Conservation (phyloP, 2,888 invertebrate genomes). For the Teleiodes luculella region DNA sequence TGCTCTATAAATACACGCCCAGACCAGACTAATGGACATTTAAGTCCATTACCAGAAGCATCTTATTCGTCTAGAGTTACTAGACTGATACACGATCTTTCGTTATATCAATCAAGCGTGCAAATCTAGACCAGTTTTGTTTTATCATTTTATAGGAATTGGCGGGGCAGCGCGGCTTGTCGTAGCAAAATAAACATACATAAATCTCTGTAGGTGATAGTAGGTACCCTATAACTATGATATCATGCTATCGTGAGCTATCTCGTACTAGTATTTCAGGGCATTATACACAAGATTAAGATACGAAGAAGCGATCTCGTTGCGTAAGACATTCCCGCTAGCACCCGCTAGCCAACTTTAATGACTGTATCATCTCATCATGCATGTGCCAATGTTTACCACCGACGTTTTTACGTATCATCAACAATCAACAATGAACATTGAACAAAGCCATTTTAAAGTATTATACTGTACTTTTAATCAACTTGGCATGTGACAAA, state of each 20-base stretch:
- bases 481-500: no score
- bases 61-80: slow-evolving; percentile 5
- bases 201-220: slow-evolving; percentile 10
- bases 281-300: slow-evolving; percentile 3
- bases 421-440: background rate
- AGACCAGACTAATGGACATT: slow-evolving; percentile 7
- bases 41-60: slow-evolving; percentile 1
- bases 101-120: background rate
- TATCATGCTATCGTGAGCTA: background rate
- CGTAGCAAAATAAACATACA: slow-evolving; percentile 7
- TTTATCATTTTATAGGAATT: background rate
- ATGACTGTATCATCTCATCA: background rate
- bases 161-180: background rate
- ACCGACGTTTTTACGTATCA: background rate
- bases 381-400: slow-evolving; percentile 21
- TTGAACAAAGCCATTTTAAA: background rate
- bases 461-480: background rate
- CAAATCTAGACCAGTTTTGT: slow-evolving; percentile 1
- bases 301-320: background rate
- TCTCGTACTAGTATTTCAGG: background rate
- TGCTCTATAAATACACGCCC: background rate
- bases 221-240: slow-evolving; percentile 9
- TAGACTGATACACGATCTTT: background rate
- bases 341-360: background rate
- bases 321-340: background rate